These are phyloP conservation scores for Sardinella longiceps DNA, from an alignment of 2,797 vertebrate genomes.

Conservation along the genomic window DNA sequence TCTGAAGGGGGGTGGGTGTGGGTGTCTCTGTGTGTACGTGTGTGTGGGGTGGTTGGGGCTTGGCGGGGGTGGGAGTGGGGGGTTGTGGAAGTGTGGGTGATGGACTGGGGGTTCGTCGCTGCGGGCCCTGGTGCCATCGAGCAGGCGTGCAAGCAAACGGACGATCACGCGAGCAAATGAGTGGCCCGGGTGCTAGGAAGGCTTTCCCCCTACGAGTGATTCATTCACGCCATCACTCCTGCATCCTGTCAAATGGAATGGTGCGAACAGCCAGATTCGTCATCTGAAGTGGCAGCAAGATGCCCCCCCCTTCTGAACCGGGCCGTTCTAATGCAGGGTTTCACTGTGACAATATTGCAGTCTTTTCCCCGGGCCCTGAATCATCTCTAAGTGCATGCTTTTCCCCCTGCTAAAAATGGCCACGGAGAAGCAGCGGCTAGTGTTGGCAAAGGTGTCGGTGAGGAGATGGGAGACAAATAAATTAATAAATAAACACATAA, in stretches of 20 bases:
- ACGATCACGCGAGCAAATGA: neutral
- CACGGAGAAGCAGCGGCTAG: neutral
- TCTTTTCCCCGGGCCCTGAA: conserved; percentile 37
- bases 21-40: neutral
- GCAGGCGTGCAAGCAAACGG: conserved; percentile 3
- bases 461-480: neutral
- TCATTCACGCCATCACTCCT: conserved; percentile 75
- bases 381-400: conserved; percentile 40
- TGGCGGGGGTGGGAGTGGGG: too few species aligned
- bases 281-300: conserved; percentile 76
- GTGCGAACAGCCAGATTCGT: conserved; percentile 75
- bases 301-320: conserved; percentile 56
- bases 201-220: conserved; percentile 62
- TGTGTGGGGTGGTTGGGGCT: neutral
- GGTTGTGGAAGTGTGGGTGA: neutral
- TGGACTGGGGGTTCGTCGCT: neutral
- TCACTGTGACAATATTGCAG: conserved; percentile 44
- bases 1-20: neutral
- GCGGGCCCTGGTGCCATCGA: neutral
- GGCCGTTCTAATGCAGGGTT: conserved; percentile 42
- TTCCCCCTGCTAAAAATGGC: neutral
- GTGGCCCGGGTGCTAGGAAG: neutral
- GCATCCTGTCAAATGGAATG: conserved; percentile 74
- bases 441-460: neutral
- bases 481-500: neutral